Evolutionary conservation across 2,113 vertebrate genomes (phyloP).

Genomic region (Nanorana parkeri): DNA sequence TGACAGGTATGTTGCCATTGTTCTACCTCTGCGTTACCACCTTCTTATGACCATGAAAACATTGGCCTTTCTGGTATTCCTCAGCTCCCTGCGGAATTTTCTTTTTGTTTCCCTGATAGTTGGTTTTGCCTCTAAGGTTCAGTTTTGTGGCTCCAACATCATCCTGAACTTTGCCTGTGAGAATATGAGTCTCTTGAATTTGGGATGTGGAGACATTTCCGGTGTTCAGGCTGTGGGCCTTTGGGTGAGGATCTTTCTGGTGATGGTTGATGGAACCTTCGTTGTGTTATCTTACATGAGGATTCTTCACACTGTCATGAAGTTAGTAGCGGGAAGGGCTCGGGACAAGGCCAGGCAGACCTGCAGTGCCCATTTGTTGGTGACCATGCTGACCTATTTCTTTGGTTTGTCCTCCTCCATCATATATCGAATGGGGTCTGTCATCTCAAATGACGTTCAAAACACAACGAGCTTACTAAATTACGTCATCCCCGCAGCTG

Average conservation of each 20-base stretch:
- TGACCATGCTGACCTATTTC: constrained; percentile 76
- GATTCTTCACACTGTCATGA: not conserved
- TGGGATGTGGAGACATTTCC: constrained; percentile 64
- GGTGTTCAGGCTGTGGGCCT: constrained; percentile 28
- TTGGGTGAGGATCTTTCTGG: not conserved
- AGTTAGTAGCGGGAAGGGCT: not conserved
- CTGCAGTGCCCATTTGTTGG: constrained; percentile 62
- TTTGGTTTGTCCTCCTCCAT: constrained; percentile 77
- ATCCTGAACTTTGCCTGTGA: constrained; percentile 67
- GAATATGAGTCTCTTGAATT: constrained; percentile 67
- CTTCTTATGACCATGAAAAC: not conserved
- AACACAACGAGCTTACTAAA: constrained; percentile 13
- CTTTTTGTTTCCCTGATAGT: not conserved
- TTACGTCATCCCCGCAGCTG: constrained; percentile 1
- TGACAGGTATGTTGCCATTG: constrained; percentile 25
- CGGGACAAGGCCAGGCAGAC: not conserved
- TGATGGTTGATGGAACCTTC: not conserved
- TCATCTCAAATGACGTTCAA: not conserved
- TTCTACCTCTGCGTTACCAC: constrained; percentile 3
- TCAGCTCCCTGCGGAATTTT: not conserved
- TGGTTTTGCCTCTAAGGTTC: constrained; percentile 48
- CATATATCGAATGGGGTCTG: constrained; percentile 62
- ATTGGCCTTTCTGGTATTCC: not conserved
- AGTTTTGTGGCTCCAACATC: constrained; percentile 61
- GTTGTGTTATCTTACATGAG: constrained; percentile 9